Base-by-base conservation (phyloP, 2,888 invertebrate species). In the Drosophila silvestris region DNA sequence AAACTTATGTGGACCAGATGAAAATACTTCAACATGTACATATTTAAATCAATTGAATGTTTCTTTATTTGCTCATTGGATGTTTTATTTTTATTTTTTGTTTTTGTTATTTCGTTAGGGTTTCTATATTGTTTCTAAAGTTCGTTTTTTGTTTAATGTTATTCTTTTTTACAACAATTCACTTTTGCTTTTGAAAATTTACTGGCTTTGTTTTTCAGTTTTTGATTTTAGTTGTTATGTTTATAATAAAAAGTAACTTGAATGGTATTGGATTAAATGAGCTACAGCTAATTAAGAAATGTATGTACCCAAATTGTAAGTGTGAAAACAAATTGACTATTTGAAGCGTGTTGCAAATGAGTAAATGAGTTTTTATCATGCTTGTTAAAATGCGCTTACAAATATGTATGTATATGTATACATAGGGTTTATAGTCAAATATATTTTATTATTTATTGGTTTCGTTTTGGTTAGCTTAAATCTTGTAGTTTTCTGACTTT, bases 251-350 rank as follows among this genome's bases (percentile, higher is more conserved):
- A 58, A 69, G 51, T 56, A 44, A 33, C 28, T 30, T 33, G 19
- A 51, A 56, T 54, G 28, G 39, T 56, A 33, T 50, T 67, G 50
- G 39, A 51, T 68, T 68, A 12, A 69, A 52, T 70, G 44, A 52
- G 50, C 59, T 58, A 51, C 69, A 57, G 70, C 70, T 69, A 58
- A 70, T 61, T 30, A 37, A 28, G 70, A 70, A 58, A 69, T 69
- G 51, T 51, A 65, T 53, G 41, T 44, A 30, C 35, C 39, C 35
- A 47, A 67, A 47, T 37, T 65, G n/a, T 5, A 22, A 35, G 14
- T 22, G 65, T 66, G 19, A 56, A 50, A 56, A 56, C 30, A 44
- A 41, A 19, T 47, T 22, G 14, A 28, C 28, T 51, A 26, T 56
- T 53, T 16, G 47, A 69, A 51, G 51, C 68, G 47, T 50, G 65